Evolutionary conservation across 2,113 vertebrate species (phyloP).

Genomic region (Proteles cristata): DNA sequence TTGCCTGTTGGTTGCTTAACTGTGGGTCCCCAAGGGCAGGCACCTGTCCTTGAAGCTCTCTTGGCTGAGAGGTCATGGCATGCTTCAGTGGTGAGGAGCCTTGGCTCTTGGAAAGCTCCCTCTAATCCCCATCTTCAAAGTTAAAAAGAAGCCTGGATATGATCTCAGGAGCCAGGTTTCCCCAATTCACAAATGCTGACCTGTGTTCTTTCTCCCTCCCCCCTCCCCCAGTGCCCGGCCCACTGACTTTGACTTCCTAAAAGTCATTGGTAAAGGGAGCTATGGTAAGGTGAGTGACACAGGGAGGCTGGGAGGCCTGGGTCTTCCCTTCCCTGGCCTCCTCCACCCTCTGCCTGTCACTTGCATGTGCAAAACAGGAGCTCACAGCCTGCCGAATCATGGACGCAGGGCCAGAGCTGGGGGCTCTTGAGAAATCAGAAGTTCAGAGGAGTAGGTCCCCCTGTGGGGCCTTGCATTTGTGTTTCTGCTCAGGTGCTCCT

Average conservation of each 20-base stretch:
- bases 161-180: background rate
- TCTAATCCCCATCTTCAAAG: background rate
- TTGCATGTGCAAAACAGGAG: background rate
- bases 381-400: background rate
- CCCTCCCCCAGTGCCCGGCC: slow-evolving; percentile 87
- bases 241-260: slow-evolving; percentile 91
- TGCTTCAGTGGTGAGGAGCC: background rate
- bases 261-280: slow-evolving; percentile 91
- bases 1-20: background rate
- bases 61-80: background rate
- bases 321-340: background rate
- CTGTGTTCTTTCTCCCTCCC: background rate
- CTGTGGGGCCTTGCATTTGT: fast-evolving
- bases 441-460: background rate
- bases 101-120: background rate
- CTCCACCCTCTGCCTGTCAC: background rate
- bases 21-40: background rate
- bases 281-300: slow-evolving; percentile 88
- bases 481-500: slow-evolving; percentile 93
- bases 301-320: background rate
- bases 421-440: background rate
- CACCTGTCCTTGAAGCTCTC: background rate
- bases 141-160: background rate
- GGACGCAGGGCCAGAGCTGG: background rate
- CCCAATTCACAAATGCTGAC: background rate